Conservation (phyloP, 2,888 invertebrate species). For the Escarpia spicata region DNA sequence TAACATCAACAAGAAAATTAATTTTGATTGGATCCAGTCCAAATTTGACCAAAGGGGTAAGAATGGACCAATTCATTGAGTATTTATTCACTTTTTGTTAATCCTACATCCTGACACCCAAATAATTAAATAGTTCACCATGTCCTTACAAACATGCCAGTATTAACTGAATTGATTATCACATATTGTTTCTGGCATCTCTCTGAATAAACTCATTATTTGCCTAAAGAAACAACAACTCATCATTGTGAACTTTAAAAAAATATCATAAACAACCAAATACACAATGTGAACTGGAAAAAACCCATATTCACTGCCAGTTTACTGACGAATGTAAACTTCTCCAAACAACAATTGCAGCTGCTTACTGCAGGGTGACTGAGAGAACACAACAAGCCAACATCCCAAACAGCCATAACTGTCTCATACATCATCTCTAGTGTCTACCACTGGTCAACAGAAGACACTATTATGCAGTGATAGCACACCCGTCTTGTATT, state of each 20-base stretch:
- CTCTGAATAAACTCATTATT: background rate
- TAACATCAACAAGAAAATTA: too few relatives aligned
- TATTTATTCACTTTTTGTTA: background rate
- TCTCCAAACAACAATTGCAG: background rate
- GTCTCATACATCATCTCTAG: background rate
- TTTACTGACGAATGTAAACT: background rate
- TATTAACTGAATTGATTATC: background rate
- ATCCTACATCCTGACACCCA: background rate
- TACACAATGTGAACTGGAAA: background rate
- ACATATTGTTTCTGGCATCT: background rate
- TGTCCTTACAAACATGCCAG: background rate
- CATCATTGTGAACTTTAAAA: too few relatives aligned
- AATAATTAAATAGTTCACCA: background rate
- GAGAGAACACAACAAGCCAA: background rate
- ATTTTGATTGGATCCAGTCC: too few relatives aligned
- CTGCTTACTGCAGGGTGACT: background rate
- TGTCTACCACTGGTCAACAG: background rate
- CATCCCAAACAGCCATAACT: background rate
- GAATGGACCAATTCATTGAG: too few relatives aligned
- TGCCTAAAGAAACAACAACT: background rate
- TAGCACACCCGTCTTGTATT: background rate
- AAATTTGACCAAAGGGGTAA: too few relatives aligned
- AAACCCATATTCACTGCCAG: background rate
- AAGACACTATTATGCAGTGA: background rate
- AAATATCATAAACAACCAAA: too few relatives aligned